Conservation (phyloP, 2,797 vertebrate species). For the Scolopax rusticola region DNA sequence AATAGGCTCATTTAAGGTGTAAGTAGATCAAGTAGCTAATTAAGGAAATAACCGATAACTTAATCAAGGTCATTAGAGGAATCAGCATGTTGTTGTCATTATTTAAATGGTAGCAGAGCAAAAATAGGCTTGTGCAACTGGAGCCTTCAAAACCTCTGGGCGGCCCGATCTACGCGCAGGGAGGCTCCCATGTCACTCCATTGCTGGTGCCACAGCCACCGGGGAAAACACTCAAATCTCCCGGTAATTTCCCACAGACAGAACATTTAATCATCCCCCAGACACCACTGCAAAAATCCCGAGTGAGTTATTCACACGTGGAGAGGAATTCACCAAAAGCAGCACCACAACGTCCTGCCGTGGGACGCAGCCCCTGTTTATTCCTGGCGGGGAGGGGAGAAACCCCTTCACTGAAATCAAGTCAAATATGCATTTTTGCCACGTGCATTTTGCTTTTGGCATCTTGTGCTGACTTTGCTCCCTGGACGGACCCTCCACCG, state of each 20-base stretch:
- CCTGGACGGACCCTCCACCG: not conserved
- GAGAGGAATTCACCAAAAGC: slow-evolving; percentile 49
- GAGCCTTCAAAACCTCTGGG: not conserved
- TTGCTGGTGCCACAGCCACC: not conserved
- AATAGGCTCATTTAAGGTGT: slow-evolving; percentile 34
- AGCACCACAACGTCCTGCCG: slow-evolving; percentile 29
- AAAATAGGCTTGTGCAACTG: not conserved
- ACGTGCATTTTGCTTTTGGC: slow-evolving; percentile 6
- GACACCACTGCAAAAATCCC: slow-evolving; percentile 31
- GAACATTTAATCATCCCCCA: slow-evolving; percentile 75
- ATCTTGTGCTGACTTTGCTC: slow-evolving; percentile 23
- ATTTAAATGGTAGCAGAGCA: slow-evolving; percentile 42
- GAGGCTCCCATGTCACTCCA: not conserved
- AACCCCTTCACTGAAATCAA: slow-evolving; percentile 55
- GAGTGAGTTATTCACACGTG: slow-evolving; percentile 67
- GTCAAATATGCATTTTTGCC: not conserved
- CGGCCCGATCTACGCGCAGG: fast-evolving
- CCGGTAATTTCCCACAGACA: slow-evolving; percentile 73
- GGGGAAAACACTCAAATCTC: slow-evolving; percentile 68
- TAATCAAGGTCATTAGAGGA: slow-evolving; percentile 62
- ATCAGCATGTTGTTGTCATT: slow-evolving; percentile 51
- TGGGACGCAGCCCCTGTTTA: not conserved
- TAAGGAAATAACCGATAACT: slow-evolving; percentile 57
- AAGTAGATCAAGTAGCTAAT: slow-evolving; percentile 63
- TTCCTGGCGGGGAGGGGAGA: not conserved